Base-by-base conservation (phyloP, 2,888 invertebrate genomes). In the Hydroisotoma schaefferi region DNA sequence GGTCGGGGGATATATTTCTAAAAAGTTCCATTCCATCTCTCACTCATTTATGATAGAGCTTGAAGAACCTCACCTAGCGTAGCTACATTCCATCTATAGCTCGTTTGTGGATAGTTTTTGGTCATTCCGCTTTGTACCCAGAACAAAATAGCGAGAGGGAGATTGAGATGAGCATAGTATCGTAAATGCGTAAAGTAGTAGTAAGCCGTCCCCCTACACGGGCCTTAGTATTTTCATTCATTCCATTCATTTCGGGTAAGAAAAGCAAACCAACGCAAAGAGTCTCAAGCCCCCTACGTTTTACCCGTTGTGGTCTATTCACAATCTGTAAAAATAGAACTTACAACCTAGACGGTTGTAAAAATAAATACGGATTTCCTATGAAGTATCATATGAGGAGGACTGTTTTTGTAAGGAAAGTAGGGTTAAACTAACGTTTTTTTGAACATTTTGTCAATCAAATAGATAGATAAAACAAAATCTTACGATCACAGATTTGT, bases 161-260 rank as follows among this genome's bases (percentile, higher is more conserved):
- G 12, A 22, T 49, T 15, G 29, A 51, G 33, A 12, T 33, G 51
- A 22, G 33, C 23, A 28, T 18, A 29, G 51, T 33, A 53, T 38
- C 40, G 53, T 54, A 44, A 54, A 54, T 57, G 51, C 55, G 55
- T 55, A 44, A 40, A 55, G 20, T 20, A 40, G n/a, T 40, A 40
- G 40, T 40, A 63, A 44, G 53, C 59, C 55, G 61, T 55, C 55
- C 63, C 63, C 63, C 33, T 48, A 54, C 47, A 60, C 51, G 43
- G 5, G 5, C 20, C 40, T 59, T 59, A 63, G 62, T 64, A 67
- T 57, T 40, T 62, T 64, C 67, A 65, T 67, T 65, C 64, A 64
- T 64, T 64, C 57, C 67, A 64, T 65, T 67, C 65, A 64, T 65
- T 65, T 47, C 37, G 22, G 55, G 47, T 56, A 54, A 29, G 49